Conservation (phyloP, 2,113 vertebrate genomes). For the Raja brachyura region DNA sequence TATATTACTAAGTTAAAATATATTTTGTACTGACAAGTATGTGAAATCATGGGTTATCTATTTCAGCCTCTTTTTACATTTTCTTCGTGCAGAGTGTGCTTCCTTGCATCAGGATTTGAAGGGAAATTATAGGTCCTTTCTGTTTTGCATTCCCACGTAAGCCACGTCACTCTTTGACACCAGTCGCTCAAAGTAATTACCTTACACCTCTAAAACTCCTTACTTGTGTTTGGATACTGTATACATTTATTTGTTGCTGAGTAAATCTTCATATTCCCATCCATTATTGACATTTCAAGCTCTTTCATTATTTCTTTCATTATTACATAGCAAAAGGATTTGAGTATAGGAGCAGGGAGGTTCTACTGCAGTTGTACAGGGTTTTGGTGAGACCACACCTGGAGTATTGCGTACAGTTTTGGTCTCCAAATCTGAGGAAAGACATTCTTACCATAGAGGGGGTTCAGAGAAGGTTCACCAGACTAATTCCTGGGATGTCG, state of each 20-base stretch:
- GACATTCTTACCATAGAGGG: too few species aligned
- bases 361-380: too few species aligned
- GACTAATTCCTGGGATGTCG: too few species aligned
- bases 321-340: too few species aligned
- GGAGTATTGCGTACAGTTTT: too few species aligned
- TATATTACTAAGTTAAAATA: background rate
- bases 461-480: too few species aligned
- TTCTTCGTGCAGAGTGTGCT: constrained; percentile 71
- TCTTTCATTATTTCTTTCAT: background rate
- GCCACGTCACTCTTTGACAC: background rate
- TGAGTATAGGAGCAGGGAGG: too few species aligned
- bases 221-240: background rate
- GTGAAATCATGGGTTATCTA: background rate
- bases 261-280: background rate
- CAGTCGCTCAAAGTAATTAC: too few species aligned
- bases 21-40: background rate
- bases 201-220: background rate
- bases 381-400: too few species aligned
- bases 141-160: constrained; percentile 91
- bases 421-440: too few species aligned
- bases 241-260: background rate
- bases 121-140: constrained; percentile 92
- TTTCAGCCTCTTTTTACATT: background rate
- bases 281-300: background rate
- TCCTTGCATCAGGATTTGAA: constrained; percentile 92